These are phyloP conservation scores for Pyrochroa serraticornis DNA, from an alignment of 2,888 invertebrate genomes.

Conservation along the genomic window DNA sequence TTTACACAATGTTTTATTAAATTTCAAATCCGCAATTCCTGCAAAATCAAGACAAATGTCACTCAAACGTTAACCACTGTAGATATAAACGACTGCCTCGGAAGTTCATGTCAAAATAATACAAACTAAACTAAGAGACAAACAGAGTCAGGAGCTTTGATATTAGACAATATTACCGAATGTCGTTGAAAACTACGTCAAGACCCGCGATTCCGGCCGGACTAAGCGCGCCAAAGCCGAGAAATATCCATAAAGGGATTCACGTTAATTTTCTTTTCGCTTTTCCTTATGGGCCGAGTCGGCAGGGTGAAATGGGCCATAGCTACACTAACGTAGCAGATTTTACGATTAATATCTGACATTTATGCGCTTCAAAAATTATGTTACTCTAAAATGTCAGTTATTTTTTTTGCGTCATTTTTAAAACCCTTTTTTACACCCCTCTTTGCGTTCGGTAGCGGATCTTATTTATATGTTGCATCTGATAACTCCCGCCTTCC, in stretches of 20 bases:
- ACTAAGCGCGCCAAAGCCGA: neutral
- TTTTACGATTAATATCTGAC: no score
- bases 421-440: no score
- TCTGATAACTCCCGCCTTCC: no score
- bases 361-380: no score
- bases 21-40: slow-evolving; percentile 9
- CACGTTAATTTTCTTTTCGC: slow-evolving; percentile 35
- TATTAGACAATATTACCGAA: slow-evolving; percentile 19
- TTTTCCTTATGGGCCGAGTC: slow-evolving; percentile 5
- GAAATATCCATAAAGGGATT: slow-evolving; percentile 35
- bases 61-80: slow-evolving; percentile 34
- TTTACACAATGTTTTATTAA: no score
- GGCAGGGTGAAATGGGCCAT: slow-evolving; percentile 7
- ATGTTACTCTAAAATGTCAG: no score
- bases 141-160: slow-evolving; percentile 18
- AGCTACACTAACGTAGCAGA: neutral
- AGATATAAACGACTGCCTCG: slow-evolving; percentile 26
- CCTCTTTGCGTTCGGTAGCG: no score
- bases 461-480: no score
- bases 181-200: slow-evolving; percentile 19
- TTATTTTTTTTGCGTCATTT: no score
- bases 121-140: slow-evolving; percentile 24
- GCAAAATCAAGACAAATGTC: slow-evolving; percentile 31
- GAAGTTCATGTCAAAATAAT: slow-evolving; percentile 27
- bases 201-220: slow-evolving; percentile 4